These are phyloP conservation scores for Thamnophis sirtalis DNA, from an alignment of 2,113 vertebrate species.

Conservation along the genomic window DNA sequence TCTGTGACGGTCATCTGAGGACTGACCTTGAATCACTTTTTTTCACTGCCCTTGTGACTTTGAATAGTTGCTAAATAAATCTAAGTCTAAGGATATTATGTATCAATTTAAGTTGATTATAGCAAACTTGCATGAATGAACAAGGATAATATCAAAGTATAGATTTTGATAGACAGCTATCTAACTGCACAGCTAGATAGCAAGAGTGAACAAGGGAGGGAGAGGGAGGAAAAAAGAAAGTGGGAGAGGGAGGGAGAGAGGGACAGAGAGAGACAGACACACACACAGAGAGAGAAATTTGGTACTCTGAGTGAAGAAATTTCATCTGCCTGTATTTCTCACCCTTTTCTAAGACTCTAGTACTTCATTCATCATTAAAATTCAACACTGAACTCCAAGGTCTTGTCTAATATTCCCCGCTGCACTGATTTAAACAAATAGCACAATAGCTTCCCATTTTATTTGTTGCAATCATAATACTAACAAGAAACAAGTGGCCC, in stretches of 20 bases:
- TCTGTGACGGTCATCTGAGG: too few relatives aligned
- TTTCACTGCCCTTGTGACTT: too few relatives aligned
- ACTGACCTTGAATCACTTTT: too few relatives aligned
- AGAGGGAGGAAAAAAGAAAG: too few relatives aligned
- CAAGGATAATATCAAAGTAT: neutral
- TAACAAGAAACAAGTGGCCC: conserved; percentile 10
- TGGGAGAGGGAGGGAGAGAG: too few relatives aligned
- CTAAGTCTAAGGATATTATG: neutral
- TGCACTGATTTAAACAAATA: conserved; percentile 19
- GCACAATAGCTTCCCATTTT: neutral
- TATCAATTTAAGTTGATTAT: neutral
- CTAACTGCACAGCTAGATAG: neutral
- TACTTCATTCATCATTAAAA: neutral
- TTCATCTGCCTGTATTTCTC: neutral
- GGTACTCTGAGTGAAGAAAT: neutral
- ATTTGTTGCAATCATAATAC: neutral
- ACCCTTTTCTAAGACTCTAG: neutral
- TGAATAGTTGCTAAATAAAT: too few relatives aligned
- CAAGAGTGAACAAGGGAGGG: too few relatives aligned
- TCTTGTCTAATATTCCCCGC: neutral
- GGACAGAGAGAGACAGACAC: neutral
- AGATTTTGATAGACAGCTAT: neutral
- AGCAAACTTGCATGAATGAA: neutral
- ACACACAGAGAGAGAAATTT: neutral
- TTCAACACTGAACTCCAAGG: conserved; percentile 5